These are phyloP conservation scores for Botrylloides violaceus DNA, from an alignment of 23 tunicate genomes.

Conservation along the genomic window DNA sequence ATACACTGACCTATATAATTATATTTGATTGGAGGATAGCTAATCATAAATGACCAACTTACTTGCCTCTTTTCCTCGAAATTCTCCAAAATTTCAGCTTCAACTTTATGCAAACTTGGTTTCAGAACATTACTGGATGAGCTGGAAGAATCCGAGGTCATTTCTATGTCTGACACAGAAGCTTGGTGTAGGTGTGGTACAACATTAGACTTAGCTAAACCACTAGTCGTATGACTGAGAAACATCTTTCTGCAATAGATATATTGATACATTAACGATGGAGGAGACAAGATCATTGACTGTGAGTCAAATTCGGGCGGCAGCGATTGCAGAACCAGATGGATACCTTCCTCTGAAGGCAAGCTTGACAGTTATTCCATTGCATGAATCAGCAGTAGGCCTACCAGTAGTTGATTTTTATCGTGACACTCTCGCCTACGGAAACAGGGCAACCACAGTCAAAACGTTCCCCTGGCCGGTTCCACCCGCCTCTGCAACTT, in stretches of 20 bases:
- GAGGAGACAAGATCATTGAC: conserved; percentile 23
- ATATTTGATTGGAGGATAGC: no score
- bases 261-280: conserved; percentile 22
- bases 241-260: neutral
- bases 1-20: no score
- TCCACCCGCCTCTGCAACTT: no score
- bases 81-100: no score
- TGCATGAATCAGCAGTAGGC: no score
- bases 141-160: neutral
- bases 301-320: conserved; percentile 27
- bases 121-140: conserved; percentile 11
- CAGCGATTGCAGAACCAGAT: conserved; percentile 24
- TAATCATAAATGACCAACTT: no score
- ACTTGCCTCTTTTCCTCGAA: no score
- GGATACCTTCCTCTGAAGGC: neutral
- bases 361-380: no score
- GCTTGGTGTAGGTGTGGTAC: conserved; percentile 27
- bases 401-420: no score
- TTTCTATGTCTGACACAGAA: conserved; percentile 4
- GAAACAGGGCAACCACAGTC: no score
- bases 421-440: no score
- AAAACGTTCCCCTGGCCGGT: no score
- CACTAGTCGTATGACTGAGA: neutral
- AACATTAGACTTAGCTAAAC: neutral
- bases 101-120: neutral